Conservation (phyloP, 2,888 invertebrate species). For the Xanthorhoe spadicearia region DNA sequence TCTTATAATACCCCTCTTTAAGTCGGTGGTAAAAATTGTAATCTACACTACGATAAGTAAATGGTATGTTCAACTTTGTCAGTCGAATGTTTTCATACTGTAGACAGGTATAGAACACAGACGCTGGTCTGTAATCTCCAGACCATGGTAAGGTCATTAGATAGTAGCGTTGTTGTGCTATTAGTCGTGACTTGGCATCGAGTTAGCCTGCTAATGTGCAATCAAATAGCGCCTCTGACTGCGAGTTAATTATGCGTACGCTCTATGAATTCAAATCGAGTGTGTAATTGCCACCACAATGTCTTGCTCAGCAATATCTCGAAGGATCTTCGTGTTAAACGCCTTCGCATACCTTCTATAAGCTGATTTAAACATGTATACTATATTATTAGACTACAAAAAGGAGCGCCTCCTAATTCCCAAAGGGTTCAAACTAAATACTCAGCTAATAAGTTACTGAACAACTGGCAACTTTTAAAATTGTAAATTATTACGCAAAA, state of each 20-base stretch:
- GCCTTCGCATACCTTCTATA: conserved; percentile 5
- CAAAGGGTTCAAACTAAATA: conserved; percentile 44
- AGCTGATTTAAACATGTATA: background rate
- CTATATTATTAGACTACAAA: background rate
- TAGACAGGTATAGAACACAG: conserved; percentile 5
- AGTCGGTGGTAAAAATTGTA: background rate
- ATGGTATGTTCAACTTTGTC: background rate
- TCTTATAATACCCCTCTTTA: too few species aligned
- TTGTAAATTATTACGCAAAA: conserved; percentile 52
- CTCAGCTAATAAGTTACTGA: conserved; percentile 47
- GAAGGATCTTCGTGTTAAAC: conserved; percentile 18
- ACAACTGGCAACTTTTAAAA: conserved; percentile 47
- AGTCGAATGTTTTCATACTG: conserved; percentile 7
- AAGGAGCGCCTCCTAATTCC: conserved; percentile 27
- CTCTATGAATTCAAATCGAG: conserved; percentile 74
- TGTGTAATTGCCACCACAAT: conserved; percentile 63
- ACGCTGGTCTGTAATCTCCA: conserved; percentile 43
- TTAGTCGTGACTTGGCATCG: conserved; percentile 80
- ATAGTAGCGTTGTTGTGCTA: conserved; percentile 63
- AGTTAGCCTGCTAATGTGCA: conserved; percentile 76
- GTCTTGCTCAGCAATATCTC: conserved; percentile 46
- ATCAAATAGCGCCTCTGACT: conserved; percentile 73
- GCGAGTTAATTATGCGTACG: conserved; percentile 75
- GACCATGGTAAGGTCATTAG: conserved; percentile 49
- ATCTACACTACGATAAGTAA: background rate